Percentiles rank a stretch among this genome's conserved stretches.
Conservation (phyloP, 2,797 vertebrate genomes). For the Uromys caudimaculatus region DNA sequence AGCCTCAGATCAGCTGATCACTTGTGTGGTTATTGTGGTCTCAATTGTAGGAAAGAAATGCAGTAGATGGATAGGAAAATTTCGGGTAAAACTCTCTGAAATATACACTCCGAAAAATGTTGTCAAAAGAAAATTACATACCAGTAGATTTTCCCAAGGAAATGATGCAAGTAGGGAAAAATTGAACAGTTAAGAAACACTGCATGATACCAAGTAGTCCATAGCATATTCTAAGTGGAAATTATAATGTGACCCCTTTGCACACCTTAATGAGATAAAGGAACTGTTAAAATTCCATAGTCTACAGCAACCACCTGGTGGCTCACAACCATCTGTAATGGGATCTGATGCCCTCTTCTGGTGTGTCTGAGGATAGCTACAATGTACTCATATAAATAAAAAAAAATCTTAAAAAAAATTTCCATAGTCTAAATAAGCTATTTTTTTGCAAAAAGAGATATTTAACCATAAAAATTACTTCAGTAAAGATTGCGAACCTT, state of each 20-base stretch:
- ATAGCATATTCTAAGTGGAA: neutral
- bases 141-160: constrained; percentile 46
- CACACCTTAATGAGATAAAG: neutral
- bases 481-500: neutral
- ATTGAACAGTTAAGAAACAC: constrained; percentile 19
- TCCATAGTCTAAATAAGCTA: neutral
- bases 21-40: neutral
- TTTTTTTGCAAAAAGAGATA: neutral
- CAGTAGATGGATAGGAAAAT: constrained; percentile 11
- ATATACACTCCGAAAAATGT: constrained; percentile 43
- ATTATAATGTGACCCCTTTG: constrained; percentile 11
- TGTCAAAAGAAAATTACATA: constrained; percentile 57
- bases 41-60: constrained; percentile 14
- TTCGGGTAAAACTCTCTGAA: constrained; percentile 49
- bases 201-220: constrained; percentile 4
- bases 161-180: constrained; percentile 13
- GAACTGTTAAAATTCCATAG: neutral
- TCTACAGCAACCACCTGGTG: too few relatives aligned
- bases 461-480: neutral
- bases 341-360: too few relatives aligned
- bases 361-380: too few relatives aligned
- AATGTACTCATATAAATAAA: too few relatives aligned
- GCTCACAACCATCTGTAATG: too few relatives aligned
- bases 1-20: neutral
- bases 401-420: too few relatives aligned